Conservation (phyloP, 2,797 vertebrate species). For the Erpetoichthys calabaricus region DNA sequence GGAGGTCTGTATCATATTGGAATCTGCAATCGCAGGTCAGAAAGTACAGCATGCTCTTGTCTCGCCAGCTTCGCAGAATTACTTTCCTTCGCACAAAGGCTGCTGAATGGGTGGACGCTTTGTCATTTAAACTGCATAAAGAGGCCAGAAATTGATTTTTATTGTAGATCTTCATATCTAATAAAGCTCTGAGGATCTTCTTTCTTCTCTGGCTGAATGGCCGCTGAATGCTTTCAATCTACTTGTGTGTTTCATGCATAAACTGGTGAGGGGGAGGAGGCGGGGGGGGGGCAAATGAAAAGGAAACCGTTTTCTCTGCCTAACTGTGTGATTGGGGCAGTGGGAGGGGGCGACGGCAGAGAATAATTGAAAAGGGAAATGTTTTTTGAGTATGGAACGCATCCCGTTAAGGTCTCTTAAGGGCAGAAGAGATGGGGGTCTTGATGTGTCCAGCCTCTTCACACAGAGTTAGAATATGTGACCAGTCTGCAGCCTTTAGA, state of each 20-base stretch:
- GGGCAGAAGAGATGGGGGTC: too few relatives aligned
- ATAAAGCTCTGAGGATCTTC: conserved; percentile 99
- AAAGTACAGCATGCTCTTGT: conserved; percentile 78
- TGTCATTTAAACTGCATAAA: conserved; percentile 99
- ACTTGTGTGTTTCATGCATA: conserved; percentile 98
- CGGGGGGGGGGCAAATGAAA: conserved; percentile 47
- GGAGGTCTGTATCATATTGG: conserved; percentile 98
- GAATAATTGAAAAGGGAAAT: conserved; percentile 54
- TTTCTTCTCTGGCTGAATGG: conserved; percentile 98
- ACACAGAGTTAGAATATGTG: too few relatives aligned
- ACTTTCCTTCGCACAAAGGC: conserved; percentile 94
- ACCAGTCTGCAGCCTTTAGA: too few relatives aligned
- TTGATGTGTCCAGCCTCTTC: too few relatives aligned
- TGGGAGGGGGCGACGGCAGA: background rate
- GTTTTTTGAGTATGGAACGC: conserved; percentile 27
- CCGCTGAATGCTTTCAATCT: conserved; percentile 99
- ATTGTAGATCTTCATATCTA: conserved; percentile 99
- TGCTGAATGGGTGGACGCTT: conserved; percentile 94
- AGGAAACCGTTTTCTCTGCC: conserved; percentile 22
- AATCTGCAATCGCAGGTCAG: conserved; percentile 96
- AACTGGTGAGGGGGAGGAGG: conserved; percentile 60
- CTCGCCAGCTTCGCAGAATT: conserved; percentile 86
- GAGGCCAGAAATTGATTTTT: conserved; percentile 99
- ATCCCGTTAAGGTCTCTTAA: too few relatives aligned
- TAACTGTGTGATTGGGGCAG: background rate